Evolutionary conservation across 2,113 vertebrate species (phyloP), one percentile per base, ranked within the genome.

Genomic region (Nycticryphes semicollaris): DNA sequence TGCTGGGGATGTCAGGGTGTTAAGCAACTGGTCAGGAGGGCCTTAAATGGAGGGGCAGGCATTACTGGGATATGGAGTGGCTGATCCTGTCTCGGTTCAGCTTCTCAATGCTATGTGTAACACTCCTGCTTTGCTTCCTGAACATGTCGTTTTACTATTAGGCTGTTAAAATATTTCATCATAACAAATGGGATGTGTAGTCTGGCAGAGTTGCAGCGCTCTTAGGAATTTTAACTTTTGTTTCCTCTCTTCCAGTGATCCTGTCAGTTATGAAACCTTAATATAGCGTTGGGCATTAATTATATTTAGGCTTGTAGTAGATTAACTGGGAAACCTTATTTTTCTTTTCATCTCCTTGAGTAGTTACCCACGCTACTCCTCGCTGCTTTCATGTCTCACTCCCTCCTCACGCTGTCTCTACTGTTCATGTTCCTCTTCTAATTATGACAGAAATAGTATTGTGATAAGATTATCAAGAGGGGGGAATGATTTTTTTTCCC

Each of bases 21-120:
- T 43, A 13, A 47, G 39, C n/a, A 72, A 0, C 21, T 33, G 60
- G 35, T 31, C 41, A 17, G 72, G 23, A 31, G 1, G 2, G 12
- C 18, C 23, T 24, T 35, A 14, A 27, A 15, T 5, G 25, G 47
- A 35, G 14, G 59, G 22, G 66, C 37, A 11, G n/a, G 39, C 0
- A 1, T 13, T 62, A 9, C 30, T 54, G 74, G 24, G 4, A 12
- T 25, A 3, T 7, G 54, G 27, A 18, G 80, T 17, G 25, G 39
- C 33, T 33, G 16, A 4, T 33, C 27, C 41, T 50, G 27, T 16
- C 77, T 17, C 23, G 5, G 1, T 5, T 25, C 23, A 17, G 57
- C 12, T 47, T 12, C 0, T 2, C 1, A 3, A 7, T 22, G 2
- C 14, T 24, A 1, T 16, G 6, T 25, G n/a, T 12, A 21, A 8